These are phyloP conservation scores for Aphaenogaster ashmeadi DNA, from an alignment of 1,140 invertebrate species.

Conservation along the genomic window DNA sequence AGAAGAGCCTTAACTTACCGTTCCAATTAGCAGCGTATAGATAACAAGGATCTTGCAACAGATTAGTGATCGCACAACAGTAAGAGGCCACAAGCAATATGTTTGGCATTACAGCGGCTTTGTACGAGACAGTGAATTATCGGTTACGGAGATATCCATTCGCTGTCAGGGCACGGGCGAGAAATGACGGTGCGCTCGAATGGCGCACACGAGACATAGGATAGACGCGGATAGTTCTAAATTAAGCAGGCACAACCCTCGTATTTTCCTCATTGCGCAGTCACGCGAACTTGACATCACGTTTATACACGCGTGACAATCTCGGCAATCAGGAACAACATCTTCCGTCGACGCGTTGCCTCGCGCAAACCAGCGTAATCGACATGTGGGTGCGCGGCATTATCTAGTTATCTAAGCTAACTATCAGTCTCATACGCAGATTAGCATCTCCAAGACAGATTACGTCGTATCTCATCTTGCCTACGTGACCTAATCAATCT, in stretches of 20 bases:
- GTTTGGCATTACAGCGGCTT: conserved; percentile 16
- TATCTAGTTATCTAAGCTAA: conserved; percentile 38
- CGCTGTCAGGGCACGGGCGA: not conserved
- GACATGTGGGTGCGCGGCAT: not conserved
- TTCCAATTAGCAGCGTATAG: conserved; percentile 24
- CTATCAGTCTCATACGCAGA: conserved; percentile 21
- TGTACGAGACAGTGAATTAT: conserved; percentile 28
- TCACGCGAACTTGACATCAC: conserved; percentile 16
- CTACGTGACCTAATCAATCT: conserved; percentile 8
- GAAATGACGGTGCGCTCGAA: not conserved
- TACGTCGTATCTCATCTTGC: conserved; percentile 15
- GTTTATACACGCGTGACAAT: not conserved
- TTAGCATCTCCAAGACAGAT: conserved; percentile 12
- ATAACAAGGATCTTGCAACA: conserved; percentile 16
- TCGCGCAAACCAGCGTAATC: not conserved
- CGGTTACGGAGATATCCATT: conserved; percentile 12
- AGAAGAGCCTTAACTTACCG: not conserved
- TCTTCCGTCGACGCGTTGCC: not conserved
- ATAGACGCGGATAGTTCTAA: not conserved
- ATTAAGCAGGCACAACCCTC: not conserved
- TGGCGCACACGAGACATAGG: no score
- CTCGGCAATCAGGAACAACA: not conserved
- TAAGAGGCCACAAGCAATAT: conserved; percentile 26
- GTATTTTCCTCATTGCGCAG: not conserved
- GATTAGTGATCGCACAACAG: conserved; percentile 9